Percentiles rank a stretch among this genome's conserved stretches.
phyloP scores from a whole-genome alignment of 2,113 vertebrate genomes.

The Platanista minor region DNA sequence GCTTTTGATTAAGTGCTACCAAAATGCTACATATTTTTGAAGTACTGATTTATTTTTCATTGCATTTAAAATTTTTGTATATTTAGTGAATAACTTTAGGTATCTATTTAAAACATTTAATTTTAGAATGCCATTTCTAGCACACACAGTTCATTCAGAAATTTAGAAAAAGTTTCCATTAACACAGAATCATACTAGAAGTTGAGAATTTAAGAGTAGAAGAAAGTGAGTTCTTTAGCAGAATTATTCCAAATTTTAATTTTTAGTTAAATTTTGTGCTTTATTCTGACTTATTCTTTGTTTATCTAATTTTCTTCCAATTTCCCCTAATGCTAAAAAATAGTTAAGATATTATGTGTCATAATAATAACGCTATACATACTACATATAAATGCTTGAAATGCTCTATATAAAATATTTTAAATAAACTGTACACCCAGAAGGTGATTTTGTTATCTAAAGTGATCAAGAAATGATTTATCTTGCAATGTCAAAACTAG shows the following conservation, averaged over 20 bases:
- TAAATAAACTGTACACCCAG: background rate
- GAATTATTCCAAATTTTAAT: conserved; percentile 18
- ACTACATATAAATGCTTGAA: background rate
- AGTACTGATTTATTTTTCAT: background rate
- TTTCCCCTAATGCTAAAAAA: conserved; percentile 9
- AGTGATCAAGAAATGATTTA: background rate
- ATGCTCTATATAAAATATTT: background rate
- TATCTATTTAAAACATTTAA: background rate
- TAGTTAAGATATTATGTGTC: background rate
- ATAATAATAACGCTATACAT: background rate
- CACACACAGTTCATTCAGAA: background rate
- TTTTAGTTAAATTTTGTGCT: background rate
- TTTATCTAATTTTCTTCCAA: background rate
- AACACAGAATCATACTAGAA: conserved; percentile 18
- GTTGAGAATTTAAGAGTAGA: conserved; percentile 36
- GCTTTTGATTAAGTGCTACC: background rate
- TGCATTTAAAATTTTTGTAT: background rate
- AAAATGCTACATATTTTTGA: background rate
- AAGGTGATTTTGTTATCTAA: conserved; percentile 2
- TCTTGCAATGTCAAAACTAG: background rate
- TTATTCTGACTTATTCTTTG: background rate
- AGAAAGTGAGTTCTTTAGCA: background rate
- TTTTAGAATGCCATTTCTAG: conserved; percentile 12
- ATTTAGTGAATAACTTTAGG: conserved; percentile 6
- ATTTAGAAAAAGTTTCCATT: background rate